These are phyloP conservation scores for Adelges cooleyi DNA, from an alignment of 1,140 invertebrate genomes.

Conservation along the genomic window DNA sequence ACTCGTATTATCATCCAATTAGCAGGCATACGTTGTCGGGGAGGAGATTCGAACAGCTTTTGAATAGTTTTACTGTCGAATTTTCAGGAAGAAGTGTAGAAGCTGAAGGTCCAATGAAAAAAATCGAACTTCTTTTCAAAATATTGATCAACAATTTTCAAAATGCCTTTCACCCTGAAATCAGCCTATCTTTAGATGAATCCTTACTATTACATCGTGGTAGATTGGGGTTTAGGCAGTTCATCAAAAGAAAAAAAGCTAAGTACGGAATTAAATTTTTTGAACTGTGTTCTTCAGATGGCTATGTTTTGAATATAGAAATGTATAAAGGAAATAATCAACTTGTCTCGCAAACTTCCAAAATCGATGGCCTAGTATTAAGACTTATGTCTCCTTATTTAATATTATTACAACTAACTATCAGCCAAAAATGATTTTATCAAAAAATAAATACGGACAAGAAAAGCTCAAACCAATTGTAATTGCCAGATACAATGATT, in stretches of 20 bases:
- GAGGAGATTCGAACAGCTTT: conserved; percentile 2
- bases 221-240: conserved; percentile 34
- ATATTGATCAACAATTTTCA: neutral
- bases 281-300: conserved; percentile 30
- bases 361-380: neutral
- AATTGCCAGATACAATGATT: conserved; percentile 35
- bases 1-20: neutral
- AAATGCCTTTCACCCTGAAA: neutral
- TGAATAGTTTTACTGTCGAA: neutral
- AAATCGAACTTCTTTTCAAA: neutral
- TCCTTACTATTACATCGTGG: conserved; percentile 34
- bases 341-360: neutral
- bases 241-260: conserved; percentile 34
- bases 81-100: neutral
- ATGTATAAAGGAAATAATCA: conserved; percentile 8
- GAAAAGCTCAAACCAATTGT: conserved; percentile 33
- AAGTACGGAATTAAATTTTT: conserved; percentile 35
- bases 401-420: neutral
- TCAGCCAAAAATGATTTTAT: neutral
- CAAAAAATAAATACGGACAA: conserved; percentile 1
- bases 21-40: neutral
- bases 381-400: neutral
- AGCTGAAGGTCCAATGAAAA: neutral
- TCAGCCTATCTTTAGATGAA: conserved; percentile 34
- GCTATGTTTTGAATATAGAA: conserved; percentile 5